Percentiles rank a stretch among this genome's conserved stretches.
These are phyloP conservation scores for Potamilus streckersoni DNA, from an alignment of 1,140 invertebrate genomes.

Conservation along the genomic window DNA sequence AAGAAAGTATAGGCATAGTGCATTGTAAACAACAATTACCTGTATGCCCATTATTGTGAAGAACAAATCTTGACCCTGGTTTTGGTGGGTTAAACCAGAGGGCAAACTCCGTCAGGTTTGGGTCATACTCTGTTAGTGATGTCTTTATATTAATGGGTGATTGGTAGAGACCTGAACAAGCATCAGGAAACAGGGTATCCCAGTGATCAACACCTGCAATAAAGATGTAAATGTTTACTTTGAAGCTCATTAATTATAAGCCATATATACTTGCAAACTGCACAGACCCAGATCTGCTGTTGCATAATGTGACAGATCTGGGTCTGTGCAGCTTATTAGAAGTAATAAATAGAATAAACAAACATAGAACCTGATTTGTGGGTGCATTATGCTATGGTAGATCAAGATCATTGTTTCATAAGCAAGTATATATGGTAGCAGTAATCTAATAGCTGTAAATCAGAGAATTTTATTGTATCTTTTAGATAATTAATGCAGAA, in stretches of 20 bases:
- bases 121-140: constrained; percentile 49
- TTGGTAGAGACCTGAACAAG: constrained; percentile 55
- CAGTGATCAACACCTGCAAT: constrained; percentile 53
- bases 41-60: constrained; percentile 61
- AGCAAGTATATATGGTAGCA: too few relatives aligned
- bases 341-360: too few relatives aligned
- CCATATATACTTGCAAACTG: background rate
- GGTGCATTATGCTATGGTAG: too few relatives aligned
- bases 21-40: constrained; percentile 9
- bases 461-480: too few relatives aligned
- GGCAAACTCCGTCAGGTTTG: constrained; percentile 53
- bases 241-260: background rate
- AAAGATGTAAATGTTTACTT: background rate
- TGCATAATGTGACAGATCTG: too few relatives aligned
- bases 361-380: too few relatives aligned
- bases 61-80: constrained; percentile 46
- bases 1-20: too few relatives aligned
- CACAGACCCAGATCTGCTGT: too few relatives aligned
- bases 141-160: constrained; percentile 59
- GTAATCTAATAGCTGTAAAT: too few relatives aligned
- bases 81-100: constrained; percentile 57
- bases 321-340: too few relatives aligned
- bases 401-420: too few relatives aligned
- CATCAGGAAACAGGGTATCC: constrained; percentile 52
- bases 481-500: too few relatives aligned